These are phyloP conservation scores for Vidua chalybeata DNA, from an alignment of 2,113 vertebrate genomes.

Conservation along the genomic window DNA sequence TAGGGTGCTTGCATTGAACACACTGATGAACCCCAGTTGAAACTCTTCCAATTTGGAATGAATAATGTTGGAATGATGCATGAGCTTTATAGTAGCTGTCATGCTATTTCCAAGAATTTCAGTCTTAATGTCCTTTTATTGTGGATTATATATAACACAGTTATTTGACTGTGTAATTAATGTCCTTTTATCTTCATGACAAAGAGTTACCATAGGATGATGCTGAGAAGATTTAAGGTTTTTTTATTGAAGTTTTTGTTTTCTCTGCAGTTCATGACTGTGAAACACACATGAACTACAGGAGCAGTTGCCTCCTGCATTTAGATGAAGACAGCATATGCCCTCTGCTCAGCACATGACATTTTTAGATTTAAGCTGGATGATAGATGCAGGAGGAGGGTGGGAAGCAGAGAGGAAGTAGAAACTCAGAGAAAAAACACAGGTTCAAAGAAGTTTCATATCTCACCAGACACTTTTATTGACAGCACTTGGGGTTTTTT, in stretches of 20 bases:
- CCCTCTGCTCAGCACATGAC: not conserved
- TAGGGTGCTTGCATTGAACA: not conserved
- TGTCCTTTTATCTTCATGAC: not conserved
- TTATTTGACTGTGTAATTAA: not conserved
- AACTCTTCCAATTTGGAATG: not conserved
- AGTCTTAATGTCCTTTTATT: not conserved
- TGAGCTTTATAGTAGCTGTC: not conserved
- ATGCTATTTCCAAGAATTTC: not conserved
- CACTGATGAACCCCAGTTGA: fast-evolving
- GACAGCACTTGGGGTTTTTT: not conserved
- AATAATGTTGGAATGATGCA: not conserved
- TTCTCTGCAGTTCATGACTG: not conserved
- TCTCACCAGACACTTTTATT: not conserved
- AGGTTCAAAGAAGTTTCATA: not conserved
- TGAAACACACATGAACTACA: not conserved
- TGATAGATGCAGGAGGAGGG: not conserved
- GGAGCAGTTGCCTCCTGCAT: not conserved
- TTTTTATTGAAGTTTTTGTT: not conserved
- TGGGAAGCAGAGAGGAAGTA: not conserved
- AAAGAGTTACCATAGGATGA: not conserved
- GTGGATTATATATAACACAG: fast-evolving
- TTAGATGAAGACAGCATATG: not conserved
- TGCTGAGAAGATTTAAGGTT: not conserved
- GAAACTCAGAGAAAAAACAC: not conserved
- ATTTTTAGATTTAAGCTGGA: not conserved